Base-by-base conservation (phyloP, 2,113 vertebrate genomes). In the Numenius arquata region DNA sequence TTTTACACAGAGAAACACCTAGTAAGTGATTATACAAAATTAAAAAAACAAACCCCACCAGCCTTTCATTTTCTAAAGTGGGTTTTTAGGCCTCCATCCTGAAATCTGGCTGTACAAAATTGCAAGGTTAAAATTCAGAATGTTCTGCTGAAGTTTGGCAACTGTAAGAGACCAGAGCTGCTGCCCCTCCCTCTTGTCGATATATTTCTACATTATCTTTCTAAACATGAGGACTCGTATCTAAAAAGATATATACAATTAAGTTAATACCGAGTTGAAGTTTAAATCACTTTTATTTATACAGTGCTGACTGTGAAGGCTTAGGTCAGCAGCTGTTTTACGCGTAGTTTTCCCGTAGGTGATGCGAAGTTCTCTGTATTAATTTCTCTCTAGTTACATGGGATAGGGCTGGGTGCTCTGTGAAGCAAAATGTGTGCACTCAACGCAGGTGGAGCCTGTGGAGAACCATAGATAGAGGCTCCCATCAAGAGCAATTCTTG, bases 341-440 rank as follows among this genome's bases (percentile, higher is more conserved):
- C 13, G 3, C 6, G 6, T 0, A 4, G 34, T 18, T 85, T 63
- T 87, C 50, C 47, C 16, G 6, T 25, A 7, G 30, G 59, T 8
- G 52, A 22, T 2, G 6, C 3, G 0, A 15, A 26, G 27, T 38
- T 26, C 11, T 19, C 15, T 53, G 34, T 12, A 2, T 30, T 38
- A 5, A 4, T 34, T 26, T 50, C 32, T 50, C 43, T 19, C 8
- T 26, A 25, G 40, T 61, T 25, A 14, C 1, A 9, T 4, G 9
- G 1, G 11, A 34, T 3, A 6, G 15, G 15, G 2, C 22, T 4
- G 9, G 55, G 4, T 26, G 61, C 75, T 36, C n/a, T n/a, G 36
- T 19, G 15, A 11, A 56, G 41, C 50, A 55, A 34, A 52, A 19
- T 0, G 10, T 3, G 23, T 16, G 83, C 34, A 12, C 5, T 8